A percentile compares a stretch with the other conserved stretches of the same genome.
Evolutionary conservation across 2,888 invertebrate genomes (phyloP).

Genomic region (Timandra comae): DNA sequence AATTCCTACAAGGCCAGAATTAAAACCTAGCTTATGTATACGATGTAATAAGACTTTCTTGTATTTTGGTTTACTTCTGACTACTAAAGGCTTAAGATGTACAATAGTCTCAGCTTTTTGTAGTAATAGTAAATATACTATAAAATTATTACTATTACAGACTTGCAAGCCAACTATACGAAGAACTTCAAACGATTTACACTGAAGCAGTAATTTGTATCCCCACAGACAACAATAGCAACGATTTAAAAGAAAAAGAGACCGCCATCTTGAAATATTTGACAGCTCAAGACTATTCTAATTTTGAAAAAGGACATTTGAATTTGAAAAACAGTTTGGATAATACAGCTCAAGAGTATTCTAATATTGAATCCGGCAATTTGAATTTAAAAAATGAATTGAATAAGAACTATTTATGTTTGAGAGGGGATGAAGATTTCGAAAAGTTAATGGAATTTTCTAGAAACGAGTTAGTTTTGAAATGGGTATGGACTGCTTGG

Average conservation of each 20-base stretch:
- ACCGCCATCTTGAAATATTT: conserved; percentile 40
- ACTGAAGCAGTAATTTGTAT: conserved; percentile 75
- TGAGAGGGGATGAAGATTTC: conserved; percentile 79
- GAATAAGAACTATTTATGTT: conserved; percentile 53
- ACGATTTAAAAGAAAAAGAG: conserved; percentile 37
- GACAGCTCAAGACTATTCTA: conserved; percentile 25
- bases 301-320: too few relatives aligned
- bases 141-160: conserved; percentile 39
- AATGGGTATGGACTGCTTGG: conserved; percentile 82
- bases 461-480: conserved; percentile 63
- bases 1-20: too few relatives aligned
- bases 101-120: too few relatives aligned
- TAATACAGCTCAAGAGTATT: conserved; percentile 5
- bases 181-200: conserved; percentile 77
- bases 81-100: too few relatives aligned
- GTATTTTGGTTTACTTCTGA: too few relatives aligned
- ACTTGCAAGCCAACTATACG: conserved; percentile 58
- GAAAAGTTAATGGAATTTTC: conserved; percentile 75
- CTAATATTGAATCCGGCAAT: background rate
- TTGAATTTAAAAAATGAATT: background rate
- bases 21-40: too few relatives aligned
- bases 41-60: too few relatives aligned
- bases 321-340: conserved; percentile 13
- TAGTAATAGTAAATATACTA: too few relatives aligned
- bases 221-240: conserved; percentile 28